A percentile compares a stretch with the other conserved stretches of the same genome.
These are phyloP conservation scores for Nerophis ophidion DNA, from an alignment of 2,113 vertebrate genomes.

Conservation along the genomic window DNA sequence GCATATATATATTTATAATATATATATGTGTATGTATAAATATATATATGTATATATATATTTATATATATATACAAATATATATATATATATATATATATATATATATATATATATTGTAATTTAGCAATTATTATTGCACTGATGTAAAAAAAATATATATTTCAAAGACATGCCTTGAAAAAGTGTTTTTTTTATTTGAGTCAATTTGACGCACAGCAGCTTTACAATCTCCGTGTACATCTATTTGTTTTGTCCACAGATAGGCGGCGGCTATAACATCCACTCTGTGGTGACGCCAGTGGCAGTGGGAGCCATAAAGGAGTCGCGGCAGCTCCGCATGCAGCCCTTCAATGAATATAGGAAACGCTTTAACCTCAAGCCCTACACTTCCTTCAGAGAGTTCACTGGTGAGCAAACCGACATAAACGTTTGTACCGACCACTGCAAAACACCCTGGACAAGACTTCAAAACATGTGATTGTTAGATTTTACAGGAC, in stretches of 20 bases:
- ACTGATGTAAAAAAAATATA: too few species aligned
- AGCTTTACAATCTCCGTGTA: too few species aligned
- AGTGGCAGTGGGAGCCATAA: conserved; percentile 45
- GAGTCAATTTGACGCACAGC: too few species aligned
- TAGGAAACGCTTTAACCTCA: conserved; percentile 60
- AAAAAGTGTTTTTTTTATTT: too few species aligned
- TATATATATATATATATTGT: too few species aligned
- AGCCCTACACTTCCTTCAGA: conserved; percentile 53
- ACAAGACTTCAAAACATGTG: neutral
- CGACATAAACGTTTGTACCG: neutral
- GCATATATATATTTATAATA: too few species aligned
- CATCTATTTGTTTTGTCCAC: neutral
- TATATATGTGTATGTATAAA: too few species aligned
- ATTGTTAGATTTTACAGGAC: conserved; percentile 14
- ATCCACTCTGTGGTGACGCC: conserved; percentile 33
- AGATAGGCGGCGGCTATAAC: conserved; percentile 61
- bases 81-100: too few species aligned
- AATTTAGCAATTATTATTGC: too few species aligned
- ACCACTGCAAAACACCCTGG: neutral
- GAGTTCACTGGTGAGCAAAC: conserved; percentile 51
- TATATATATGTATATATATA: too few species aligned
- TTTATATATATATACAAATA: too few species aligned
- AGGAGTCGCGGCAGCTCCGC: conserved; percentile 55
- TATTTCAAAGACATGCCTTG: too few species aligned
- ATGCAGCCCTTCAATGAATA: conserved; percentile 63